Conservation (phyloP, 2,797 vertebrate species). For the Coreius guichenoti region DNA sequence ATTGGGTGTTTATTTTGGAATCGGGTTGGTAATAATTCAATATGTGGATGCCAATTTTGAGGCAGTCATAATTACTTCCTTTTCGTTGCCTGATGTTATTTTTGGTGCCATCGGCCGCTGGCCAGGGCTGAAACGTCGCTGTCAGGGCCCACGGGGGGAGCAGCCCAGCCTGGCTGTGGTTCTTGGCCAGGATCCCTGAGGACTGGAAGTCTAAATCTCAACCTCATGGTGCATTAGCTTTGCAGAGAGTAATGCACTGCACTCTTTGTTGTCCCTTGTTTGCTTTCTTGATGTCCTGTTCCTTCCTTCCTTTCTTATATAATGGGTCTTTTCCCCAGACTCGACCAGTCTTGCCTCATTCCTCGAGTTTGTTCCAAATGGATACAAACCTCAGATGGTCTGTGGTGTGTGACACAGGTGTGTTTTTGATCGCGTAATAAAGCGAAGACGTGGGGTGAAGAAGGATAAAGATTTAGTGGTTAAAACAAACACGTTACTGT, state of each 20-base stretch:
- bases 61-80: constrained; percentile 72
- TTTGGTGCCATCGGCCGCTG: constrained; percentile 68
- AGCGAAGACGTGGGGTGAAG: constrained; percentile 43
- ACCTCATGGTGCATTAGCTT: constrained; percentile 27
- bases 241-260: neutral
- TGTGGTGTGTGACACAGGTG: constrained; percentile 52
- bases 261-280: constrained; percentile 26
- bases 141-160: constrained; percentile 18
- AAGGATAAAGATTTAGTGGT: constrained; percentile 29
- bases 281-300: constrained; percentile 28
- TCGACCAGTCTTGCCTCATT: constrained; percentile 22
- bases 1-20: constrained; percentile 70
- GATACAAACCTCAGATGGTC: neutral
- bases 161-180: constrained; percentile 37
- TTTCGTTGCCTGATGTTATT: constrained; percentile 76
- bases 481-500: constrained; percentile 55
- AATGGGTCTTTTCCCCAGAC: constrained; percentile 39
- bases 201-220: constrained; percentile 40
- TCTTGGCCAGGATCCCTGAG: constrained; percentile 24
- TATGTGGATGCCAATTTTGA: constrained; percentile 61
- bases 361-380: neutral
- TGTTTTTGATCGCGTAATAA: constrained; percentile 39
- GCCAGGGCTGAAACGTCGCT: constrained; percentile 40
- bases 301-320: constrained; percentile 44
- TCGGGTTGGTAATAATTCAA: constrained; percentile 68